Conservation (phyloP, 2,888 invertebrate genomes). For the Drosophila anomelani region DNA sequence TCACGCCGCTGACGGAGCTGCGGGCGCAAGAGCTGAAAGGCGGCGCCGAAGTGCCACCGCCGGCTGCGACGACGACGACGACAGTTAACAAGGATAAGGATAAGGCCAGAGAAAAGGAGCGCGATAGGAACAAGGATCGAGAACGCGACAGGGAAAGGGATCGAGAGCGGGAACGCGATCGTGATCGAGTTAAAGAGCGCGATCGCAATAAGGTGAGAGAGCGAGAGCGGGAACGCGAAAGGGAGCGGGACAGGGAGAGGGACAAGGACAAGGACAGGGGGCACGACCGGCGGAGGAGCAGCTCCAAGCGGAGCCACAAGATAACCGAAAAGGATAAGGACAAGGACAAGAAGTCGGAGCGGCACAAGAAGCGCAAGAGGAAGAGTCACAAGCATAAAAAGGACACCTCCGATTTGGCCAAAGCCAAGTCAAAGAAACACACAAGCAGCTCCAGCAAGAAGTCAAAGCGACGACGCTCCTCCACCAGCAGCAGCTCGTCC, state of each 20-base stretch:
- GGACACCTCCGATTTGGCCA: constrained; percentile 15
- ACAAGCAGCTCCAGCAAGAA: constrained; percentile 58
- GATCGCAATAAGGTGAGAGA: constrained; percentile 33
- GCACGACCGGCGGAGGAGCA: constrained; percentile 37
- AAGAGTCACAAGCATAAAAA: constrained; percentile 70
- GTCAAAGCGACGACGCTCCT: constrained; percentile 66
- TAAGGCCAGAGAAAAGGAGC: constrained; percentile 40
- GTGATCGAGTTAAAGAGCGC: background rate
- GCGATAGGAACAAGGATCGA: constrained; percentile 43
- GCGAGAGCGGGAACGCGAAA: constrained; percentile 44
- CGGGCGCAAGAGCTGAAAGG: constrained; percentile 89
- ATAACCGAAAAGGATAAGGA: constrained; percentile 26
- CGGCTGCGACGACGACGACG: constrained; percentile 25
- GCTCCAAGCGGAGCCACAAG: constrained; percentile 37
- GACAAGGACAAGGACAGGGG: constrained; percentile 54
- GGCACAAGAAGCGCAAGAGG: constrained; percentile 62
- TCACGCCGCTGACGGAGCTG: constrained; percentile 92
- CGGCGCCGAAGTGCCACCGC: constrained; percentile 32
- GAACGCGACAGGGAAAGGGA: constrained; percentile 54
- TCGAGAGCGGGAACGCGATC: constrained; percentile 11
- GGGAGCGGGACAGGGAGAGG: constrained; percentile 48
- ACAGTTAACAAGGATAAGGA: constrained; percentile 52
- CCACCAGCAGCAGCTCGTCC: constrained; percentile 43
- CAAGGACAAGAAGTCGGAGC: constrained; percentile 61
- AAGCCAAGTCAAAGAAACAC: constrained; percentile 28